Evolutionary conservation across 2,113 vertebrate genomes (phyloP), one percentile per base, ranked within the genome.

Genomic region (Istiophorus platypterus): DNA sequence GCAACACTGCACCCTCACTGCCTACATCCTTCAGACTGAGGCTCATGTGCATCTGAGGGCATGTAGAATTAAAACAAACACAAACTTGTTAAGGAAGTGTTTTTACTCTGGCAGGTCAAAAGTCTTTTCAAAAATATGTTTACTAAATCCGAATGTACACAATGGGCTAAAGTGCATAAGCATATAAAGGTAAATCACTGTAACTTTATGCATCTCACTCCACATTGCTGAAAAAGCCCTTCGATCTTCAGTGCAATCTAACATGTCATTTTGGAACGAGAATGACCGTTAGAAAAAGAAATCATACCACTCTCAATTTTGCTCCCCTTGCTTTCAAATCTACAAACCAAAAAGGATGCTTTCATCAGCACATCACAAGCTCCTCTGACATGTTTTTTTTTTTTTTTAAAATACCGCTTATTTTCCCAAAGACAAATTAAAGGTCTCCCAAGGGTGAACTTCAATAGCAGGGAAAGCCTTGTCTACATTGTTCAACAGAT

Each of bases 401-500:
- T 7, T 18, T 61, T 68, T 51, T 68, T 67, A 64, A 22, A 84
- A 85, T n/a, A 15, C 26, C 4, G 59, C 47, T 72, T 39, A 29
- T 78, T 86, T 77, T 78, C 42, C 56, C 20, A 42, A 74, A 29
- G 34, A 69, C 29, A 72, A 67, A 64, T 88, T 51, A 61, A 78
- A 79, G 45, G 41, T 84, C 56, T 82, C 66, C 79, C 62, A 82
- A 84, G 84, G 83, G 85, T 59, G 17, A 65, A 73, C 56, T 37
- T 78, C 22, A 84, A 47, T 37, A 6, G 31, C 5, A 2, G 49
- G 7, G 13, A 65, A 67, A 84, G 54, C n/a, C 56, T 39, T 68
- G 75, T 81, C 31, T 62, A 71, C 66, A 41, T 54, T 8, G 7
- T 8, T 73, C 45, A 75, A 51, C 59, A 70, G 47, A 80, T 34